phyloP scores from a whole-genome alignment of 2,888 invertebrate species.

The Pharmacophagus antenor region DNA sequence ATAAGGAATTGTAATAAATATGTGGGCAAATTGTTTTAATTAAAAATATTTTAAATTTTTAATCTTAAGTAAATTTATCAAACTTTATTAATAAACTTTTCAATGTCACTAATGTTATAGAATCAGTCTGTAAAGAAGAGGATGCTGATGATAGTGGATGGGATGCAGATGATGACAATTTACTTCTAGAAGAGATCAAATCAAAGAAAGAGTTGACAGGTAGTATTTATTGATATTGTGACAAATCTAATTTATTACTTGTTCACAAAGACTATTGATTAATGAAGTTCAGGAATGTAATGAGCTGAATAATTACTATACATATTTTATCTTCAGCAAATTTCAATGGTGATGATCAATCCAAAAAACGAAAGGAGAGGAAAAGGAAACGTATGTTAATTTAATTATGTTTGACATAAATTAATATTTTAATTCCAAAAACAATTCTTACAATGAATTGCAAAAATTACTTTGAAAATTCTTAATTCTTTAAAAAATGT shows the following conservation, averaged over 20 bases:
- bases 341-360: conserved; percentile 38
- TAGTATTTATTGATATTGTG: neutral
- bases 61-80: too few relatives aligned
- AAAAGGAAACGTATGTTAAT: conserved; percentile 56
- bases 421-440: neutral
- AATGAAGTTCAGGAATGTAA: neutral
- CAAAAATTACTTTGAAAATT: neutral
- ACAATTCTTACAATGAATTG: neutral
- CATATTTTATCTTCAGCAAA: conserved; percentile 37
- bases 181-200: conserved; percentile 42
- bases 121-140: conserved; percentile 45
- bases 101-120: conserved; percentile 38
- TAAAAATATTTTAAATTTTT: too few relatives aligned
- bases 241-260: neutral
- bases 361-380: conserved; percentile 61
- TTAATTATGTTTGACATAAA: neutral
- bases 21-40: too few relatives aligned
- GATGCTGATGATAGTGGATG: conserved; percentile 52
- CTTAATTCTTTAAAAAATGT: neutral
- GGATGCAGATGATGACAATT: conserved; percentile 67
- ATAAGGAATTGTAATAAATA: too few relatives aligned
- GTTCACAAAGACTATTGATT: neutral
- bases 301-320: neutral
- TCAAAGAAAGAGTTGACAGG: conserved; percentile 24
- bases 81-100: too few relatives aligned